Percentiles rank a stretch among this genome's conserved stretches.
Conservation (phyloP, 2,888 invertebrate genomes). For the Dryadula phaetusa region DNA sequence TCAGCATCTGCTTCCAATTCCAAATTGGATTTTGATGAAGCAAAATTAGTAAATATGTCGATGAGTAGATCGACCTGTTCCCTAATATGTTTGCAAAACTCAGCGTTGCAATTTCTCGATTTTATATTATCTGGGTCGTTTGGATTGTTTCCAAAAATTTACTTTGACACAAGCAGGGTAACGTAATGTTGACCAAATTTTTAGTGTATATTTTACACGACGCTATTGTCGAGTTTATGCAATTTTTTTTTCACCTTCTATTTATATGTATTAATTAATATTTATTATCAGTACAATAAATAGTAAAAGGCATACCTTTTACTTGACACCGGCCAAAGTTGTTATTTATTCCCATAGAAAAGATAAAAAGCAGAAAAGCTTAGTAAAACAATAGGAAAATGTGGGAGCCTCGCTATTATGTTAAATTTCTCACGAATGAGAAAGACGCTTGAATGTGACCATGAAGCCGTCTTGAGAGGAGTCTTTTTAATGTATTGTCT, state of each 20-base stretch:
- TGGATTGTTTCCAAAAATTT: conserved; percentile 75
- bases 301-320: background rate
- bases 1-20: conserved; percentile 35
- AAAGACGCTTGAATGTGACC: conserved; percentile 41
- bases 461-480: conserved; percentile 34
- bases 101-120: conserved; percentile 60
- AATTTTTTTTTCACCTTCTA: background rate
- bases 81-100: conserved; percentile 59
- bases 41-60: conserved; percentile 43
- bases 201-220: background rate
- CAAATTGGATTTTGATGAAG: conserved; percentile 42
- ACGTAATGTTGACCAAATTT: conserved; percentile 57
- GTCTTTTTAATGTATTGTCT: conserved; percentile 35
- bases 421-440: conserved; percentile 50
- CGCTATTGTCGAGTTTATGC: background rate
- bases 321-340: background rate
- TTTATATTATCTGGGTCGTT: conserved; percentile 73
- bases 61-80: conserved; percentile 46
- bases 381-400: conserved; percentile 58
- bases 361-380: conserved; percentile 36
- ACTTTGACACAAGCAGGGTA: conserved; percentile 58
- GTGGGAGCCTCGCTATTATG: conserved; percentile 59
- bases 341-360: conserved; percentile 24
- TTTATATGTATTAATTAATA: too few species aligned
- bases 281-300: too few species aligned